Conservation (phyloP, 2,888 invertebrate species). For the Microplitis deprimator region DNA sequence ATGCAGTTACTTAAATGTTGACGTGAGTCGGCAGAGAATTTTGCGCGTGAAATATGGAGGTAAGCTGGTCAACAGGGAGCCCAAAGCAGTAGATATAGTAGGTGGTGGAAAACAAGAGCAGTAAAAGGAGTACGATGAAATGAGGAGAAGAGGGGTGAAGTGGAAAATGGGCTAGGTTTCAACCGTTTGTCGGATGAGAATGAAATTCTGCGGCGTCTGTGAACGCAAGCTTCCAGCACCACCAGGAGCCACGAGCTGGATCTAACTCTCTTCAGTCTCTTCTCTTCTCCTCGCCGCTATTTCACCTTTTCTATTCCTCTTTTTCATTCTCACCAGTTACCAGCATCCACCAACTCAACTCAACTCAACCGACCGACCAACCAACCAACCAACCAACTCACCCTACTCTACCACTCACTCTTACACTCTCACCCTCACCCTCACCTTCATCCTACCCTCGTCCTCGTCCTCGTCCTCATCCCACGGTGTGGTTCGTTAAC, state of each 20-base stretch:
- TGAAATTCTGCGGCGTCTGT: conserved; percentile 57
- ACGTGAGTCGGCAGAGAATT: conserved; percentile 43
- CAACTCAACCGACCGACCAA: neutral
- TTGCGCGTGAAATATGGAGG: conserved; percentile 52
- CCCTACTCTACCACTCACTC: neutral
- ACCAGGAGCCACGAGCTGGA: conserved; percentile 5
- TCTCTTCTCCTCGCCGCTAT: conserved; percentile 25
- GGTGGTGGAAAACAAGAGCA: neutral
- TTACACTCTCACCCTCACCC: neutral
- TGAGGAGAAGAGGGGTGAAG: conserved; percentile 19
- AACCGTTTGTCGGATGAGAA: conserved; percentile 41
- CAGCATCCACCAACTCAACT: neutral
- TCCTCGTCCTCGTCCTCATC: conserved; percentile 12
- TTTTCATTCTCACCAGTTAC: conserved; percentile 33
- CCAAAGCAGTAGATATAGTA: conserved; percentile 20
- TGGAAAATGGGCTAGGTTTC: conserved; percentile 32
- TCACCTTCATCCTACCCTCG: conserved; percentile 24
- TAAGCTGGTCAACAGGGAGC: conserved; percentile 50
- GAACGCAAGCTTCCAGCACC: conserved; percentile 43
- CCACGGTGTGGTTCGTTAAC: conserved; percentile 57
- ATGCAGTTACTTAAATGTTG: conserved; percentile 30
- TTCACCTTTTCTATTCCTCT: conserved; percentile 35
- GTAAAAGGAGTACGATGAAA: conserved; percentile 8
- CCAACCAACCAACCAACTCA: neutral
- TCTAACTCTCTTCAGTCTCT: conserved; percentile 16